Evolutionary conservation across 2,797 vertebrate species (phyloP).

Genomic region (Cetoscarus ocellatus): DNA sequence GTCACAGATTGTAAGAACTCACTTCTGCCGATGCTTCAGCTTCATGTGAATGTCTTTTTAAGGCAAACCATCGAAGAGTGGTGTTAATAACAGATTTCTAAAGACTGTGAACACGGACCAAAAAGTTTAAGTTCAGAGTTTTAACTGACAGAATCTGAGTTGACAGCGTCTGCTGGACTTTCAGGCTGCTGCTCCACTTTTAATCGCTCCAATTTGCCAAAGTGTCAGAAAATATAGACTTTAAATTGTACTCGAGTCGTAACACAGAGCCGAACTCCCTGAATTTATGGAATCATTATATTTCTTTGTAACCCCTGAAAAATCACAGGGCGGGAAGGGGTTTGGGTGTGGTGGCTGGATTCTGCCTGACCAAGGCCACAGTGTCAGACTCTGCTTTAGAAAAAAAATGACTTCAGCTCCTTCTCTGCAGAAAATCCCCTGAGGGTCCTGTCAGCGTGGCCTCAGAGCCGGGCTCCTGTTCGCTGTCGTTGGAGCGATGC

Average conservation of each 20-base stretch:
- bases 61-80: no score
- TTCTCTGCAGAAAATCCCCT: constrained; percentile 18
- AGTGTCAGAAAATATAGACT: background rate
- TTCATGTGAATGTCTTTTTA: no score
- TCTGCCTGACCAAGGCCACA: background rate
- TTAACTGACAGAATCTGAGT: no score
- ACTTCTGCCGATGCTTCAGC: no score
- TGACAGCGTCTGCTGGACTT: no score
- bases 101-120: no score
- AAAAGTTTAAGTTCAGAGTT: no score
- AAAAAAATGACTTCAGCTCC: background rate
- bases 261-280: background rate
- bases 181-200: background rate
- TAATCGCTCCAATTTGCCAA: background rate
- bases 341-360: background rate
- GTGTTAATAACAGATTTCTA: no score
- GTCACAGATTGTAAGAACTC: no score
- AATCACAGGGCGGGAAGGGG: background rate
- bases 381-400: constrained; percentile 5
- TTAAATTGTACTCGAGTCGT: background rate
- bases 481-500: constrained; percentile 26
- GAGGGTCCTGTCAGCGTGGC: constrained; percentile 23
- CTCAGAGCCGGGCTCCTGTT: constrained; percentile 23
- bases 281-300: background rate
- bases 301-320: background rate